Evolutionary conservation across 1,140 invertebrate species (phyloP), one percentile per base, ranked within the genome.

Genomic region (Rhizoglyphus robini): DNA sequence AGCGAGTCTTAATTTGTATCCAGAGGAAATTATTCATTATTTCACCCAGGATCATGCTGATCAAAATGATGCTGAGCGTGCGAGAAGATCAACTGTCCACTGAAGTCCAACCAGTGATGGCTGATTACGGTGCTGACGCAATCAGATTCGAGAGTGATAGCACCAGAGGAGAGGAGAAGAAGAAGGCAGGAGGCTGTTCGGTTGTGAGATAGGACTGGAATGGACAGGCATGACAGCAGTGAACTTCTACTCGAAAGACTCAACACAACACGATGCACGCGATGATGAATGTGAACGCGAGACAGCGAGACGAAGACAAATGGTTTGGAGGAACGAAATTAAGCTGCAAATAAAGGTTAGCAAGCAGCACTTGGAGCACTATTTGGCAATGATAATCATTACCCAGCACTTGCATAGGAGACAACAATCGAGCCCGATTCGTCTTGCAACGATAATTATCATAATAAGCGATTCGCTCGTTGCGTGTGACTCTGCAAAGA

Each of bases 371-470:
- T 54, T 54, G 51, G 23, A 54, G 8, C 15, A 27, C 23, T 11
- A 8, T 54, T 15, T 8, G 51, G 20, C 51, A 54, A 20, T 27
- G 23, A 27, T 54, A 27, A 25, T 54, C 31, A 27, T 54, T 54
- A 32, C 8, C 51, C 23, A 23, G 15, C 51, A 54, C 51, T 5
- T 54, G 15, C 8, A 20, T 15, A 54, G 23, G 51, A 54, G 51
- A 20, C 51, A 54, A 54, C 51, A 54, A 54, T 54, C 51, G 51
- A 54, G 51, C 51, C 51, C 51, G 51, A 54, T 54, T 54, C 51
- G 51, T 54, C 51, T 20, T 54, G 51, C 51, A 54, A 54, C 51
- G 51, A 54, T 54, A 54, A 54, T 54, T 54, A 54, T 54, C 51
- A 54, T 54, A 54, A 54, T 54, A 54, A 54, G 51, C 51, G 51